Conservation (phyloP, 2,113 vertebrate genomes). For the Ahaetulla prasina region DNA sequence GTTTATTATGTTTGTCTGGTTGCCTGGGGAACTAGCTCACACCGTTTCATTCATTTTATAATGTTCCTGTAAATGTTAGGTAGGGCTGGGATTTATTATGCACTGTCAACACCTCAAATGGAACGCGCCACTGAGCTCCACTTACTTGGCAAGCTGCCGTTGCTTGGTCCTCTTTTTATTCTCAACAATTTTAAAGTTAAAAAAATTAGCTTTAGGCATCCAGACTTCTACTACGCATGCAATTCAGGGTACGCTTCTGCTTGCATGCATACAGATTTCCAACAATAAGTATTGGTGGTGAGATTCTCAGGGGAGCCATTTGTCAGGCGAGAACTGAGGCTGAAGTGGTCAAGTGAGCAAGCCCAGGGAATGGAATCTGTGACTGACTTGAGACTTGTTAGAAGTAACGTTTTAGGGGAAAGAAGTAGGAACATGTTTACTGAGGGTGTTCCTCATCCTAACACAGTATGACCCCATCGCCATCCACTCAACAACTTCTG, state of each 20-base stretch:
- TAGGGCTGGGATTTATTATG: constrained; percentile 81
- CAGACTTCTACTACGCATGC: background rate
- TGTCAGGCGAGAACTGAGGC: background rate
- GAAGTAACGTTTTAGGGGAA: constrained; percentile 52
- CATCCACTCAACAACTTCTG: constrained; percentile 46
- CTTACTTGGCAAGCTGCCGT: constrained; percentile 70
- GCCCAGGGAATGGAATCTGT: constrained; percentile 58
- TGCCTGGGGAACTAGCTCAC: constrained; percentile 76
- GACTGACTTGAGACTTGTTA: constrained; percentile 66
- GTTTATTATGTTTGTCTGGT: constrained; percentile 87
- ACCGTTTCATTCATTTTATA: constrained; percentile 80
- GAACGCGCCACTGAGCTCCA: constrained; percentile 73
- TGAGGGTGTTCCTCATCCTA: constrained; percentile 60
- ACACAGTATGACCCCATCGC: constrained; percentile 48
- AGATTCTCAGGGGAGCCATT: constrained; percentile 31
- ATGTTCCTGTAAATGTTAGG: constrained; percentile 82
- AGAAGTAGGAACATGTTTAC: constrained; percentile 59
- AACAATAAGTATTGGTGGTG: background rate
- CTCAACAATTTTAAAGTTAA: background rate
- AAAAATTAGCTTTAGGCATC: background rate
- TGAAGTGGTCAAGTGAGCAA: constrained; percentile 45
- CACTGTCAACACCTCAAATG: constrained; percentile 83
- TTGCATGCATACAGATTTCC: background rate
- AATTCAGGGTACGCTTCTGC: background rate
- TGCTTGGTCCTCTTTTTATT: constrained; percentile 26